These are phyloP conservation scores for Galagoides demidoff DNA, from an alignment of 2,797 vertebrate species.

Conservation along the genomic window DNA sequence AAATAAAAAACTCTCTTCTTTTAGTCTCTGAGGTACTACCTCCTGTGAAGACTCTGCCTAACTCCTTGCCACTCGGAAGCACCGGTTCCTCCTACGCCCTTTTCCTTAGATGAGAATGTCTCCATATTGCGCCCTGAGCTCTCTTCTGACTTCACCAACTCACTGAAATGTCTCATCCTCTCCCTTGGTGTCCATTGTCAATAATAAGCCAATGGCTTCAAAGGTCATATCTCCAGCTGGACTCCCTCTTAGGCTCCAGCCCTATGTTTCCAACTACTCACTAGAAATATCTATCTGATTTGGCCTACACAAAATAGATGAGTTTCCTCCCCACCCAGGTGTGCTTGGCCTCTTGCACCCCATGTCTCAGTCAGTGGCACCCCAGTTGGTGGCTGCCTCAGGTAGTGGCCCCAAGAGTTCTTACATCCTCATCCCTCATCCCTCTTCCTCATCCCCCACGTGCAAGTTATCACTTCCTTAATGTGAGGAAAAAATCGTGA, in stretches of 20 bases:
- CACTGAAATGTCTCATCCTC: background rate
- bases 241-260: background rate
- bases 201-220: background rate
- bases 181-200: background rate
- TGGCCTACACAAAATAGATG: background rate
- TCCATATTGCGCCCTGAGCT: background rate
- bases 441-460: background rate
- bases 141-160: background rate
- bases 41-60: background rate
- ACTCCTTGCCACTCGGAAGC: background rate
- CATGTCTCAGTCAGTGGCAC: background rate
- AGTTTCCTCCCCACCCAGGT: background rate
- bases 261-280: background rate
- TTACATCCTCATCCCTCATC: background rate
- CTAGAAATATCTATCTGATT: background rate
- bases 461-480: background rate
- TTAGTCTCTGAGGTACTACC: background rate
- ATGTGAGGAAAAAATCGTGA: background rate
- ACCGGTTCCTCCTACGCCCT: background rate
- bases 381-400: background rate
- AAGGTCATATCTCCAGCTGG: background rate
- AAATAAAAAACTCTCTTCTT: background rate
- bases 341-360: background rate
- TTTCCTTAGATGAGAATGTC: background rate
- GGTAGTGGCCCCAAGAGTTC: background rate